A percentile compares a stretch with the other conserved stretches of the same genome.
Evolutionary conservation across 2,113 vertebrate species (phyloP).

Genomic region (Anolis carolinensis): DNA sequence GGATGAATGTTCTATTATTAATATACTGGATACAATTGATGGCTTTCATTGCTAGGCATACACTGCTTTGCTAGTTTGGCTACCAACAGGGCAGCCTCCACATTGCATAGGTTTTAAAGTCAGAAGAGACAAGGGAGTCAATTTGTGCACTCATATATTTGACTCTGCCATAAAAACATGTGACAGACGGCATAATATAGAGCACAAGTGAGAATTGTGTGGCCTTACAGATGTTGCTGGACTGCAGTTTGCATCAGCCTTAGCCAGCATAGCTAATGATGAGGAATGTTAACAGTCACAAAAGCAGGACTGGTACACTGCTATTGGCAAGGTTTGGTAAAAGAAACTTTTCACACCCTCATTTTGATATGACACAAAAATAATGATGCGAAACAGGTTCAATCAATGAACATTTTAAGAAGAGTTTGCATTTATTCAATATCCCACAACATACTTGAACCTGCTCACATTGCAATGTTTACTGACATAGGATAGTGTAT

Average conservation of each 20-base stretch:
- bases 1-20: neutral
- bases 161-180: neutral
- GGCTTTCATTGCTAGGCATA: neutral
- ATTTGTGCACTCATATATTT: neutral
- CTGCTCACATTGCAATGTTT: no score
- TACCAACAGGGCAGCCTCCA: neutral
- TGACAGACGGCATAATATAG: neutral
- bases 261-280: no score
- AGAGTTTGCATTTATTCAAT: neutral
- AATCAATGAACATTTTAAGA: neutral
- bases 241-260: no score
- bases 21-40: neutral
- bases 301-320: no score
- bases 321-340: neutral
- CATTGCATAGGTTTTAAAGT: neutral
- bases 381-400: neutral
- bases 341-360: neutral
- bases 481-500: no score
- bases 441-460: no score
- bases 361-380: neutral
- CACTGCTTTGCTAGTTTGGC: neutral
- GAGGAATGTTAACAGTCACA: no score
- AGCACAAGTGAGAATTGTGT: no score
- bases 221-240: no score
- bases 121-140: no score